phyloP scores from a whole-genome alignment of 2,888 invertebrate species.

The Coelopa pilipes region DNA sequence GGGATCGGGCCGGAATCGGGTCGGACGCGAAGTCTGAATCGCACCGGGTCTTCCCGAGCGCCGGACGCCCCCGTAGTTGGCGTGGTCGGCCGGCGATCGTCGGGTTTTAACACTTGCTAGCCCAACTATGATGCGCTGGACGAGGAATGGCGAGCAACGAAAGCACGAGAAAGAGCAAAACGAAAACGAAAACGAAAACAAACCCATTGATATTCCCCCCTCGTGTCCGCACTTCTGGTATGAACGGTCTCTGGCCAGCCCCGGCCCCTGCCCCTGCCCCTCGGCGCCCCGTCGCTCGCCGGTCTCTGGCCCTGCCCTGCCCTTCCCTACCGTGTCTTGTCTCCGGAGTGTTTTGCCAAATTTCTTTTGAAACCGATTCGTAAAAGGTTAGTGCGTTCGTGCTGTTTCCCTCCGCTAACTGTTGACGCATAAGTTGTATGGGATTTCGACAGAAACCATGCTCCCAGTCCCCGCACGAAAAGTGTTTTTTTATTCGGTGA shows the following conservation, averaged over 20 bases:
- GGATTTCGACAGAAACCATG: constrained; percentile 35
- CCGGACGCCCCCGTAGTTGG: too few relatives aligned
- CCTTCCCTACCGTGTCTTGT: background rate
- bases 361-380: constrained; percentile 35
- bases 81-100: too few relatives aligned
- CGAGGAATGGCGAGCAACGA: too few relatives aligned
- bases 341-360: constrained; percentile 24
- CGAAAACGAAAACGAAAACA: background rate
- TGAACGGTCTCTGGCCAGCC: constrained; percentile 1
- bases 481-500: constrained; percentile 46
- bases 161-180: background rate
- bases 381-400: constrained; percentile 32
- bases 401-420: constrained; percentile 15
- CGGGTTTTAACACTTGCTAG: too few relatives aligned
- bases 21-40: too few relatives aligned
- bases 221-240: constrained; percentile 5
- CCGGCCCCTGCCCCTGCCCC: too few relatives aligned
- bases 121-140: too few relatives aligned
- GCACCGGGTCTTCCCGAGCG: too few relatives aligned
- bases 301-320: too few relatives aligned
- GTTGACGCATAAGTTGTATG: constrained; percentile 30
- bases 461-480: constrained; percentile 36
- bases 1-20: too few relatives aligned
- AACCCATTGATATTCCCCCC: background rate
- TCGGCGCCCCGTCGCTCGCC: constrained; percentile 1